Base-by-base conservation (phyloP, 92 coral and sea anemone genomes). In the Phenganax subtilis region DNA sequence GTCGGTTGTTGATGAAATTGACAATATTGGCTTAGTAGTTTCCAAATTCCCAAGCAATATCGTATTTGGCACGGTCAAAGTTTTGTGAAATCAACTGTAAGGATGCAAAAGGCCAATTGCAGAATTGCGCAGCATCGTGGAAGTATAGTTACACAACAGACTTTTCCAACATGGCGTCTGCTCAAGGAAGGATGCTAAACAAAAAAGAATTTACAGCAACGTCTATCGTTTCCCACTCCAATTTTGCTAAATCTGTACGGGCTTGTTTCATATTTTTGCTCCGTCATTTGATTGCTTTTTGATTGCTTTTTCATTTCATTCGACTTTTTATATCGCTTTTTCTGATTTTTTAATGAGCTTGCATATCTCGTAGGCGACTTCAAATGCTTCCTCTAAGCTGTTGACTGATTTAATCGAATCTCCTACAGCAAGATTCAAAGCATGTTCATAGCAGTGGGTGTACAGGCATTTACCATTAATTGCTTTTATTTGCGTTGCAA, bases 381-480 rank as follows among this genome's bases (percentile, higher is more conserved):
- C 81, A 51, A 76, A 58, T 29, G 68, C 20, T 54, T 76, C 68
- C 28, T 76, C 57, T 55, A 76, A 27, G 9, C 58, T 31, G 59
- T 29, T 29, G 25, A 76, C 58, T 29, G 57, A 47, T 47, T 47
- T 47, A 56, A 65, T 55, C 27, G 68, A 44, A 57, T 76, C 81
- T 55, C 57, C 31, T 17, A 76, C 10, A 58, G 52, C 58, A 44
- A 76, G 61, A 28, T 76, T 76, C 16, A 76, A 60, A 67, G 65
- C 47, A 57, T 76, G 81, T 57, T 44, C 81, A 29, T 54, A 76
- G 68, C 81, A 75, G 37, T 75, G 80, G 59, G 59, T 59, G 12
- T 57, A 8, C 31, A 76, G 27, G 16, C 37, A 8, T 16, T 60
- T 29, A 20, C 31, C 31, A 17, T 76, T 60, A 51, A 71, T 47